Evolutionary conservation across 2,888 invertebrate genomes (phyloP), one percentile per base, ranked within the genome.

Genomic region (Mesochorus sp.): DNA sequence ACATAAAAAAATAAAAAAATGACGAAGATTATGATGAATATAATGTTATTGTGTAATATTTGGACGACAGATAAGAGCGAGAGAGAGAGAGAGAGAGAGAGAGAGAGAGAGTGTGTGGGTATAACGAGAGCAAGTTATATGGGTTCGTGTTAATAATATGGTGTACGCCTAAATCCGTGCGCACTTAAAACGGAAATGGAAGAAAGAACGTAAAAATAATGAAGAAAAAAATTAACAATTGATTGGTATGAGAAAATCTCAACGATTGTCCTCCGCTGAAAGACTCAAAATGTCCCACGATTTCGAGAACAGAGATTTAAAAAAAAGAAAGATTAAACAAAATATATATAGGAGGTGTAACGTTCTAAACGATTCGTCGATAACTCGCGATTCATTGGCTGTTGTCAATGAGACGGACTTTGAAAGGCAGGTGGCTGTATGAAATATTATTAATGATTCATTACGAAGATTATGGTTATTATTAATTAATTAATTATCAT

Each of bases 11-110:
- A 75, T 44, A 62, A 55, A 34, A 62, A 66, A 44, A 70, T 51
- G 55, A 59, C 3, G 47, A 76, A 31, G 19, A 61, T 61, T 51
- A 61, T 34, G 53, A 81, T 80, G 80, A 85, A 80, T 85, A 83
- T 84, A 83, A 85, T 80, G 84, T 86, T 87, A 86, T 87, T 85
- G 83, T 84, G 84, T 85, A 87, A 86, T 87, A 85, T 86, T 85
- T 85, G 81, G 74, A 75, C 68, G 80, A 77, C 47, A 51, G 61
- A 72, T 44, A 68, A 73, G 42, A 76, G 71, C 42, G 64, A 76
- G 73, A 70, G 53, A 70, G 70, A 64, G 75, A 51, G 62, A 61
- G 28, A 72, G 49, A 70, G 34, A 17, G 57, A 55, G 62, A 61
- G 39, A 62, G 68, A 57, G 61, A 39, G 57, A 44, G 66, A 42